Percentiles rank a stretch among this genome's conserved stretches.
Conservation (phyloP, 1,140 invertebrate genomes). For the Drosophila nigrodunni region DNA sequence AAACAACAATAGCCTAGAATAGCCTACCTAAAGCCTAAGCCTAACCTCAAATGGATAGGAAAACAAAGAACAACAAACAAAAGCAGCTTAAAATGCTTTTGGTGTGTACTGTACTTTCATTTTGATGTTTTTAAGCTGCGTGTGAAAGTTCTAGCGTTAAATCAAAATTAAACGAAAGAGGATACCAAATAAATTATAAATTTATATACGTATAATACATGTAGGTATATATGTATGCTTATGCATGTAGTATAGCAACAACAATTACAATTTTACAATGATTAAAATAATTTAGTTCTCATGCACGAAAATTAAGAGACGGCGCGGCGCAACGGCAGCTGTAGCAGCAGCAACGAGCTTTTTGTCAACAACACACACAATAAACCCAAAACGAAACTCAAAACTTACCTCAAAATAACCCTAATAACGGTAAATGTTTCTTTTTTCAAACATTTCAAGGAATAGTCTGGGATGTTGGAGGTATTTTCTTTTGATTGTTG, state of each 20-base stretch:
- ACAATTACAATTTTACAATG: slow-evolving; percentile 35
- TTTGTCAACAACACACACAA: slow-evolving; percentile 81
- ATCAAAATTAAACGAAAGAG: slow-evolving; percentile 16
- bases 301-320: slow-evolving; percentile 64
- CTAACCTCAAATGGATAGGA: slow-evolving; percentile 19
- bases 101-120: slow-evolving; percentile 1
- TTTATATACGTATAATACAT: slow-evolving; percentile 25
- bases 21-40: slow-evolving; percentile 39
- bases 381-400: slow-evolving; percentile 51
- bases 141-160: slow-evolving; percentile 29
- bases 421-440: not conserved
- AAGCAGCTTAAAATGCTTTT: slow-evolving; percentile 24
- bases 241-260: slow-evolving; percentile 40
- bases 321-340: slow-evolving; percentile 54
- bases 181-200: slow-evolving; percentile 21
- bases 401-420: slow-evolving; percentile 62
- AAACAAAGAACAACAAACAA: slow-evolving; percentile 20
- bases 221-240: slow-evolving; percentile 65
- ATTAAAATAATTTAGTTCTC: slow-evolving; percentile 55
- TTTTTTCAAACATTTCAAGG: not conserved
- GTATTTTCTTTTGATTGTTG: slow-evolving; percentile 22
- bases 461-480: slow-evolving; percentile 10
- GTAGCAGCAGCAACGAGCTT: slow-evolving; percentile 58
- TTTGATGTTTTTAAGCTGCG: not conserved
- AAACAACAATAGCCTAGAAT: slow-evolving; percentile 19